phyloP scores from a whole-genome alignment of 2,888 invertebrate species.

The Melolontha melolontha region DNA sequence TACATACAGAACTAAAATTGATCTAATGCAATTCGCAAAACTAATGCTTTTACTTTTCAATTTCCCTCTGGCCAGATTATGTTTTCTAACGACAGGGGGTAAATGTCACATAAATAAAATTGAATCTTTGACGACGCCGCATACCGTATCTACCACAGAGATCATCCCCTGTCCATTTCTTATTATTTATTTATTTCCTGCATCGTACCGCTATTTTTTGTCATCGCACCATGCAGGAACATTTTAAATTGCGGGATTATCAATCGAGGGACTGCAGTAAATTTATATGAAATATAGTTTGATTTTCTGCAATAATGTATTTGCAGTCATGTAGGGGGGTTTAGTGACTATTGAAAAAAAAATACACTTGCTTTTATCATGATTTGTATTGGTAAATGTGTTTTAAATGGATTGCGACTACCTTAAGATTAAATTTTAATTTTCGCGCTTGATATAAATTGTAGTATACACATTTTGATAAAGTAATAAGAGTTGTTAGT shows the following conservation, averaged over 20 bases:
- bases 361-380: slow-evolving; percentile 3
- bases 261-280: background rate
- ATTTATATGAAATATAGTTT: slow-evolving; percentile 47
- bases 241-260: slow-evolving; percentile 26
- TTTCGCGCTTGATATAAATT: no score
- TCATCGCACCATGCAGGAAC: background rate
- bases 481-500: no score
- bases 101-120: slow-evolving; percentile 49
- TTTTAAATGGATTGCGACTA: no score
- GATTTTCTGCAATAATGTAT: slow-evolving; percentile 47
- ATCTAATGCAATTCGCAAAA: slow-evolving; percentile 1
- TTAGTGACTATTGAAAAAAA: background rate
- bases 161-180: slow-evolving; percentile 30
- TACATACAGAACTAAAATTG: background rate
- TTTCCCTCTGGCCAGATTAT: slow-evolving; percentile 44
- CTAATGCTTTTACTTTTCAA: slow-evolving; percentile 42
- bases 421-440: no score
- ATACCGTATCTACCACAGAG: slow-evolving; percentile 44
- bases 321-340: slow-evolving; percentile 43
- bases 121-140: slow-evolving; percentile 47
- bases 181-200: slow-evolving; percentile 35
- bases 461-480: no score
- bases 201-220: background rate
- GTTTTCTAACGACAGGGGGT: slow-evolving; percentile 47
- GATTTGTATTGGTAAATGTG: background rate